Evolutionary conservation across 2,888 invertebrate genomes (phyloP), one percentile per base, ranked within the genome.

Genomic region (Phaedon cochleariae): DNA sequence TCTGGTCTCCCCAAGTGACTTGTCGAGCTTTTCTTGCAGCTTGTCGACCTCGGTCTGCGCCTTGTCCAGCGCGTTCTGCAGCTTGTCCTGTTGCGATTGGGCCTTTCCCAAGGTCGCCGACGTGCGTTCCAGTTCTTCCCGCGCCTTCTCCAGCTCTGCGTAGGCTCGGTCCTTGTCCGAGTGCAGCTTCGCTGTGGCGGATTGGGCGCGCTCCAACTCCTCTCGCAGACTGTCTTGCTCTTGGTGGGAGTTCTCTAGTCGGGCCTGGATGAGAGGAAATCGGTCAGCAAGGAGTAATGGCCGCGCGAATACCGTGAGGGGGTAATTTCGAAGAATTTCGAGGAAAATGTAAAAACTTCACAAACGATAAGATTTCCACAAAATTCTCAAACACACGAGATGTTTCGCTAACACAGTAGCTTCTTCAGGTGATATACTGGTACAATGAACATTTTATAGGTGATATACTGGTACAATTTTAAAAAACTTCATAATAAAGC

Each of bases 181-280:
- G 81, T 95, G 95, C 73, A 95, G 87, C 69, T 95, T 89, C 69
- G 93, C 92, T 67, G 95, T 90, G 58, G 92, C 89, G 37, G 92
- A 88, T 83, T 96, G 95, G 37, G 93, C 89, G 69, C 94, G 89
- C 82, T 97, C 96, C 82, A 96, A 91, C 84, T 97, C 96, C 81
- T 96, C 96, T 71, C 95, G 92, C 74, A 96, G 86, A 81, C 94
- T 95, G 80, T 96, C 95, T 81, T 95, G 95, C 85, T 97, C 96
- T 66, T 94, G 94, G 86, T 96, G 95, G 83, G 96, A 95, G 86
- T 96, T 96, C 86, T 96, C 96, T 79, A 96, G 86, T 81, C 96
- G 92, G 45, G 96, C 96, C 84, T 65, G 17, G 2, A 34, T 10
- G 9, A 29, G 5, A 53, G 29, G 21, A 18, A 49, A 20, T 21